phyloP scores from a whole-genome alignment of 1,140 invertebrate species.

The Drosophila kohkoa region DNA sequence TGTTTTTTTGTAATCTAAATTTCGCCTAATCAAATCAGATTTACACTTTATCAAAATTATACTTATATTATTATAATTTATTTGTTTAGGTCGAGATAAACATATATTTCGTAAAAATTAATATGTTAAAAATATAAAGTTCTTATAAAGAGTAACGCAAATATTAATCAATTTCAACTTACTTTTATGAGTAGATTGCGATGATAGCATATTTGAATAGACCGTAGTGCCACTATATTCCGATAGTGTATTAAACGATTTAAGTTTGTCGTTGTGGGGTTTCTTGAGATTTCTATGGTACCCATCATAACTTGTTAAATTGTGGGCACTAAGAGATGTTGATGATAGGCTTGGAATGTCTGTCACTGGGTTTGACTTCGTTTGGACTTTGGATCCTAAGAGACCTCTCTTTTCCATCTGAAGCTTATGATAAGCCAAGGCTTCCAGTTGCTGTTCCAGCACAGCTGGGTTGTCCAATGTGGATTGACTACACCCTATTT shows the following conservation, averaged over 20 bases:
- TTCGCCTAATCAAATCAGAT: too few species aligned
- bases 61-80: too few species aligned
- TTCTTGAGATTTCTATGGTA: conserved; percentile 26
- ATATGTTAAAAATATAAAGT: not conserved
- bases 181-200: conserved; percentile 4
- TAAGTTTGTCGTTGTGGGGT: not conserved
- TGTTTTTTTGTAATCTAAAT: too few species aligned
- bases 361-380: not conserved
- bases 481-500: conserved; percentile 37
- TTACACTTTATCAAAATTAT: too few species aligned
- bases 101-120: too few species aligned
- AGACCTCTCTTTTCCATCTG: conserved; percentile 79
- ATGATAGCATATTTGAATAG: conserved; percentile 36
- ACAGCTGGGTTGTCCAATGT: conserved; percentile 78
- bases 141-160: too few species aligned
- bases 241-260: not conserved
- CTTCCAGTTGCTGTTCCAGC: conserved; percentile 79
- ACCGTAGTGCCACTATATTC: conserved; percentile 3
- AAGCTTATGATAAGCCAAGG: conserved; percentile 77
- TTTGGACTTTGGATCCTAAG: conserved; percentile 32
- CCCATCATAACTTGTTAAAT: conserved; percentile 11
- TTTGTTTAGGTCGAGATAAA: too few species aligned
- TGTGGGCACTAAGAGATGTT: conserved; percentile 35
- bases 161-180: not conserved
- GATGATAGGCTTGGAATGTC: conserved; percentile 50